Evolutionary conservation across 2,113 vertebrate species (phyloP).

Genomic region (Bagarius yarrelli): DNA sequence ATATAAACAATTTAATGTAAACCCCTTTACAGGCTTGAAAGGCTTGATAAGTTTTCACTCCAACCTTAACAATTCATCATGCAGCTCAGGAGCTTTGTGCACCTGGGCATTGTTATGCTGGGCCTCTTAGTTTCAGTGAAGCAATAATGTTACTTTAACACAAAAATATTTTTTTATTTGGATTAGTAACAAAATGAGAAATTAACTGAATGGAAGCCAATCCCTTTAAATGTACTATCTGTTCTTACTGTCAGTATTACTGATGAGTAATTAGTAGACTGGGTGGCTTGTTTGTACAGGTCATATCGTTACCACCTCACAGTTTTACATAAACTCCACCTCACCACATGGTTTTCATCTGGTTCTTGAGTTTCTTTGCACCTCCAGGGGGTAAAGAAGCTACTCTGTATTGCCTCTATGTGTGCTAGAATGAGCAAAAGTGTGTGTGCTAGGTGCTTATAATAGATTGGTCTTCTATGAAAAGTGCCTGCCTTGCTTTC

Average conservation of each 20-base stretch:
- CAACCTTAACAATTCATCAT: too few species aligned
- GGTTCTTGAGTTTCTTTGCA: neutral
- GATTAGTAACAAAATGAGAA: neutral
- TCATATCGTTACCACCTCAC: neutral
- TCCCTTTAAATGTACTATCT: neutral
- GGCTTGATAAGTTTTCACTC: too few species aligned
- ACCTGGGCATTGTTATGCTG: too few species aligned
- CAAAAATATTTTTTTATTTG: neutral
- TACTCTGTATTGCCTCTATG: neutral
- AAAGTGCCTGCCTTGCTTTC: neutral
- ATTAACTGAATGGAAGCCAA: neutral
- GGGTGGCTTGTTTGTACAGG: neutral
- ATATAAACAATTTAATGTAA: neutral
- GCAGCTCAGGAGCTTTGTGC: too few species aligned
- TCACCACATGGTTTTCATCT: neutral
- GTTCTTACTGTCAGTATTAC: neutral
- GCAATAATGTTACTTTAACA: neutral
- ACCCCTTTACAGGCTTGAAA: too few species aligned
- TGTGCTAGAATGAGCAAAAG: neutral
- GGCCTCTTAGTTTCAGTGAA: too few species aligned
- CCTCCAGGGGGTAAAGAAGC: neutral
- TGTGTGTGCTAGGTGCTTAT: neutral
- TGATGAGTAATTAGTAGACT: neutral
- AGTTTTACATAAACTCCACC: neutral
- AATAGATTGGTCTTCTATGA: neutral